Conservation (phyloP, 2,113 vertebrate genomes). For the Rhadina sibilatrix region DNA sequence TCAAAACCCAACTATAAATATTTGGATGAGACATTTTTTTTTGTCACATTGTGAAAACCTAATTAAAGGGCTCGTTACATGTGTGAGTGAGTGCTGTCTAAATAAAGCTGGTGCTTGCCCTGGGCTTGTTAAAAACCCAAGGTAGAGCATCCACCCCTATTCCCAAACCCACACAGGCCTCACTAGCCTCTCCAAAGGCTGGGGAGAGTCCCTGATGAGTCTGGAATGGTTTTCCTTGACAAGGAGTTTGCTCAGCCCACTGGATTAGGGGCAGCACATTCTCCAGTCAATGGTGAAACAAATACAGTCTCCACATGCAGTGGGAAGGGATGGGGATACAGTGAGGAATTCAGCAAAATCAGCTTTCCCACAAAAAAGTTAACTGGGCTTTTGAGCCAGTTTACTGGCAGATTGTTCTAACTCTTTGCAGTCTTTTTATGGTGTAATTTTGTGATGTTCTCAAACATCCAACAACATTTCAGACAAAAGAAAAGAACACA, state of each 20-base stretch:
- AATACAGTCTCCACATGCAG: accelerated
- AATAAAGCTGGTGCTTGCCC: not conserved
- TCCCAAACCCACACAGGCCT: not conserved
- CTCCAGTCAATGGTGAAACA: not conserved
- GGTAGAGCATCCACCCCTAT: not conserved
- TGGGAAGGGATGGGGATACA: not conserved
- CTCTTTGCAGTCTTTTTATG: not conserved
- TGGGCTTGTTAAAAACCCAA: not conserved
- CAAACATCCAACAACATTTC: not conserved
- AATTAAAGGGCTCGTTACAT: slow-evolving; percentile 6
- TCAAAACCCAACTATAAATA: slow-evolving; percentile 49
- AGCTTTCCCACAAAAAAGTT: not conserved
- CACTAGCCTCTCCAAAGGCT: not conserved
- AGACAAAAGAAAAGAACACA: not conserved
- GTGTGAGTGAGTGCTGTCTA: not conserved
- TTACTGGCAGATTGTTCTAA: not conserved
- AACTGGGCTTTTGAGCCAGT: not conserved
- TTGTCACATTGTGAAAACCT: not conserved
- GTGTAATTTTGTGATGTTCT: not conserved
- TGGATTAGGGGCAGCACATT: not conserved
- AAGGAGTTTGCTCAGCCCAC: not conserved
- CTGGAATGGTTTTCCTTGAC: not conserved
- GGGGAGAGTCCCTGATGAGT: not conserved
- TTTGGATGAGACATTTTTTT: not conserved
- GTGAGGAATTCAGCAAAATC: not conserved